These are phyloP conservation scores for Phalera bucephala DNA, from an alignment of 2,888 invertebrate genomes.

Conservation along the genomic window DNA sequence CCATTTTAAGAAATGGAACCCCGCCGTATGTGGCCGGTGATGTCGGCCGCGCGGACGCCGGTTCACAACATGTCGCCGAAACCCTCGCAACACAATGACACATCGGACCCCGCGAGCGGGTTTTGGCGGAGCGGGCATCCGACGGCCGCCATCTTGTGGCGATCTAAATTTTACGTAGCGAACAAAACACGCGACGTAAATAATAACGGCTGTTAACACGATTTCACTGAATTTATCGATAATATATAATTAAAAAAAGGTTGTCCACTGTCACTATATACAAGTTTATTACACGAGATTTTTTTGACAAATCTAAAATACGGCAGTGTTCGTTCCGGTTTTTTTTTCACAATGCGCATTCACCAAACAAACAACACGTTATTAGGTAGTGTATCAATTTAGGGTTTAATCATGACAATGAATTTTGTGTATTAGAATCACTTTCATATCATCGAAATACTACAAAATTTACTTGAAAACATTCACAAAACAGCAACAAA, in stretches of 20 bases:
- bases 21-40: constrained; percentile 70
- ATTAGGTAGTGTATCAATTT: constrained; percentile 36
- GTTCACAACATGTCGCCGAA: constrained; percentile 70
- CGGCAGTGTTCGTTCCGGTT: constrained; percentile 71
- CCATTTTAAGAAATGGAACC: constrained; percentile 80
- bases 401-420: constrained; percentile 31
- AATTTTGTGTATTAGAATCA: constrained; percentile 34
- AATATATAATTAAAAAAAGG: constrained; percentile 19
- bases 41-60: constrained; percentile 68
- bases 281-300: constrained; percentile 35
- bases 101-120: constrained; percentile 73
- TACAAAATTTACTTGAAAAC: constrained; percentile 74
- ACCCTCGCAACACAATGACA: constrained; percentile 66
- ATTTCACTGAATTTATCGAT: constrained; percentile 29
- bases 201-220: constrained; percentile 43
- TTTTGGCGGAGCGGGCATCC: constrained; percentile 80
- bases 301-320: constrained; percentile 55
- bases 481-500: constrained; percentile 84
- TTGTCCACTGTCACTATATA: constrained; percentile 36
- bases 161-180: constrained; percentile 78
- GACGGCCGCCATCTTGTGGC: constrained; percentile 82
- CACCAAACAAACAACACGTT: constrained; percentile 65
- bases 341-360: constrained; percentile 65
- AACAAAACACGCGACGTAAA: constrained; percentile 79
- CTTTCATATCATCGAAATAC: constrained; percentile 53